These are phyloP conservation scores for Lamellibrachia luymesi DNA, from an alignment of 1,140 invertebrate genomes.

Conservation along the genomic window DNA sequence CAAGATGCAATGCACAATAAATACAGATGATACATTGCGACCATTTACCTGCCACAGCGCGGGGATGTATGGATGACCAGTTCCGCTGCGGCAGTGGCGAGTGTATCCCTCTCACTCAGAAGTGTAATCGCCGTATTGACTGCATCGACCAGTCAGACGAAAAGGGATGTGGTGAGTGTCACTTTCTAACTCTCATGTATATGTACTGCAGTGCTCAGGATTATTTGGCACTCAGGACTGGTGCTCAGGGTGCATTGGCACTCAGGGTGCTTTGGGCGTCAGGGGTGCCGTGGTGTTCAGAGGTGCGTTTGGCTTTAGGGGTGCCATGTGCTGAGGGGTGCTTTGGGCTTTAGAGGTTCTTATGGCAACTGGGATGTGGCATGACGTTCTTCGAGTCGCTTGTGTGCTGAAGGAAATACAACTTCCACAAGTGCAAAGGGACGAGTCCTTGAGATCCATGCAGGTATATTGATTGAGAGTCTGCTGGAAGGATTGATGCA, in stretches of 20 bases:
- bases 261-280: background rate
- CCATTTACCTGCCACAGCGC: background rate
- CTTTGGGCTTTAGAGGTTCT: background rate
- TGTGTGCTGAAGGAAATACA: background rate
- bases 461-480: too few species aligned
- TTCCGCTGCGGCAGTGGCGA: conserved; percentile 52
- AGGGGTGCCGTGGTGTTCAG: background rate
- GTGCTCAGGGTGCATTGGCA: background rate
- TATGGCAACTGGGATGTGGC: background rate
- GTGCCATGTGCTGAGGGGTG: background rate
- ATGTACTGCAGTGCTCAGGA: background rate
- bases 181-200: background rate
- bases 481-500: too few species aligned
- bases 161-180: conserved; percentile 33
- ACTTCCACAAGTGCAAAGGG: too few species aligned
- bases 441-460: too few species aligned
- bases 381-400: background rate
- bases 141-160: conserved; percentile 55
- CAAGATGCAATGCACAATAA: too few species aligned
- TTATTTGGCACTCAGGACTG: background rate
- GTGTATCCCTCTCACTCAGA: conserved; percentile 57
- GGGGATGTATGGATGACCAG: conserved; percentile 25
- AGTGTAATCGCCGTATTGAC: conserved; percentile 64
- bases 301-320: background rate
- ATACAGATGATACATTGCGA: background rate